Base-by-base conservation (phyloP, 2,797 vertebrate species). In the Gymnoscopelus microlampas region DNA sequence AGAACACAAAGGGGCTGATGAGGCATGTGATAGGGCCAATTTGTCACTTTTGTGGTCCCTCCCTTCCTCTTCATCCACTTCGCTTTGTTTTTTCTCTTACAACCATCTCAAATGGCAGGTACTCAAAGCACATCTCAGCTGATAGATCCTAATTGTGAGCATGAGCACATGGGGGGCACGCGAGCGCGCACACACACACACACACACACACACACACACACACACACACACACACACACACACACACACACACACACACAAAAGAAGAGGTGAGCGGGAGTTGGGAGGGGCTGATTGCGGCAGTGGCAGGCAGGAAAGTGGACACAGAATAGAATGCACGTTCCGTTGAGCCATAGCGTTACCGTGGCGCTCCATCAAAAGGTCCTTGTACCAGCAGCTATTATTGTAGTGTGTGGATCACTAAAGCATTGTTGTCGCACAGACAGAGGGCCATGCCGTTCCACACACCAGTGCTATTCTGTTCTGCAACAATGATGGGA, bases 361-460 rank as follows among this genome's bases (percentile, higher is more conserved):
- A 65, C 66, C 35, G 6, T 51, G 11, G 48, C 32, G 63, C 48
- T 2, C 71, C 68, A 80, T 91, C 88, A 91, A 91, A 91, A 86
- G 89, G 80, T 85, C 90, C 90, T 91, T 90, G 90, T 90, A 88
- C 86, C 78, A 55, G 23, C 79, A 68, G 73, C 77, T 76, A 63
- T 86, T 81, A 87, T 85, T 85, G 83, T 85, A 68, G 86, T 68
- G 76, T 58, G 56, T 74, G 80, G 83, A 86, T 90, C 87, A 90
- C 79, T 91, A 74, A 81, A 80, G 88, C 91, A 90, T 90, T 91
- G 90, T 90, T 91, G 90, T 91, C 79, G 77, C 76, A 3, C 61
- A 74, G 84, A 90, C 83, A 88, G 81, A 87, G 87, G 68, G 82
- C 49, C 70, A 88, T 9, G 39, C 70, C 83, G 70, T 70, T 84